Evolutionary conservation across 2,888 invertebrate species (phyloP).

Genomic region (Megamerina dolium): DNA sequence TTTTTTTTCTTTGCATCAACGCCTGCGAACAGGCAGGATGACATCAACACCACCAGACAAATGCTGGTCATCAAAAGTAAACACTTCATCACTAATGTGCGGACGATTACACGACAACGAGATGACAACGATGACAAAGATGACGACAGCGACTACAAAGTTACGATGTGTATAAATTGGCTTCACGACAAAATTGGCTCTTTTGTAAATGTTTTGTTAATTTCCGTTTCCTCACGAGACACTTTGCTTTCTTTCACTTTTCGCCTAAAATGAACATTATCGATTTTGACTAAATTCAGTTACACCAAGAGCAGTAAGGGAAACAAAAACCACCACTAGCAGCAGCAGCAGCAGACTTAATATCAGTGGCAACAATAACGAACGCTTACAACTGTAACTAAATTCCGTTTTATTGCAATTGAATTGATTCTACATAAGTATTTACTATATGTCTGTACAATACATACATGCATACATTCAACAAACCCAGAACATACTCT

Average conservation of each 20-base stretch:
- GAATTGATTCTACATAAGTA: slow-evolving; percentile 4
- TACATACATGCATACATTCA: slow-evolving; percentile 2
- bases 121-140: slow-evolving; percentile 2
- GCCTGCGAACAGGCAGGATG: slow-evolving; percentile 36
- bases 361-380: no score
- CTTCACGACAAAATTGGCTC: no score
- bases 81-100: slow-evolving; percentile 37
- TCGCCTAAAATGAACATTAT: no score
- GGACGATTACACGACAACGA: neutral
- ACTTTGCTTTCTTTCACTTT: slow-evolving; percentile 3
- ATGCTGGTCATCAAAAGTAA: slow-evolving; percentile 41
- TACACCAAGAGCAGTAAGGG: no score
- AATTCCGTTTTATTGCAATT: neutral
- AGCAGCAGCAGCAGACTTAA: no score
- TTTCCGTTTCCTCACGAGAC: slow-evolving; percentile 8
- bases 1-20: slow-evolving; percentile 55
- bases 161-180: no score
- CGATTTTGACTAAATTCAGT: no score
- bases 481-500: no score
- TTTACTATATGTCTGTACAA: slow-evolving; percentile 13
- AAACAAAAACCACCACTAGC: no score
- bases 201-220: no score
- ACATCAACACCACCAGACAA: slow-evolving; percentile 47
- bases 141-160: neutral
- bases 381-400: no score